These are phyloP conservation scores for Eulacestoma nigropectus DNA, from an alignment of 2,113 vertebrate species.

Conservation along the genomic window DNA sequence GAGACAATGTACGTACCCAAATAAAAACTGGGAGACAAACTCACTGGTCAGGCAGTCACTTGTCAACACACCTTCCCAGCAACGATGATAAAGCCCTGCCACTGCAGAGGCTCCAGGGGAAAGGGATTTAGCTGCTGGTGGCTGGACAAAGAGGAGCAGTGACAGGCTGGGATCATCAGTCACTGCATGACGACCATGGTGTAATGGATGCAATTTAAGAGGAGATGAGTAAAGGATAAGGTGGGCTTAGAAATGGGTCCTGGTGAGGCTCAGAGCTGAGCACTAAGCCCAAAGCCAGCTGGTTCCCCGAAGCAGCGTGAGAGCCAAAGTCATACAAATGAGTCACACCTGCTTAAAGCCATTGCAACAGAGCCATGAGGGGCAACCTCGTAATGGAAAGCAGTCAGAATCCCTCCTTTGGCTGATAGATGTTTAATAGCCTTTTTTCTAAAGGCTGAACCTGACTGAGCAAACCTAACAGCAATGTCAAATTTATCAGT, in stretches of 20 bases:
- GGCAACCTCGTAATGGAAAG: background rate
- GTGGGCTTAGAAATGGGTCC: background rate
- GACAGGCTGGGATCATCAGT: background rate
- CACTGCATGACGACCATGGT: background rate
- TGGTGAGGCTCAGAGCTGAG: background rate
- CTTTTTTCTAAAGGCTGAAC: background rate
- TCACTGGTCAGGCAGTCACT: background rate
- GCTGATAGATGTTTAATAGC: background rate
- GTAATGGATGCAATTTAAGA: background rate
- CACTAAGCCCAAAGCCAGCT: background rate
- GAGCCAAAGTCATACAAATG: background rate
- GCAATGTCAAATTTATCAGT: background rate
- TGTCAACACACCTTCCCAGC: background rate
- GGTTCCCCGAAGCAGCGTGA: background rate
- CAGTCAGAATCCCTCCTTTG: background rate
- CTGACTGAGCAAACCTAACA: background rate
- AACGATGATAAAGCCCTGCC: background rate
- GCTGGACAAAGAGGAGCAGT: background rate
- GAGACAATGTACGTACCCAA: background rate
- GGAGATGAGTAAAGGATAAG: background rate
- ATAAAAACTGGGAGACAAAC: background rate
- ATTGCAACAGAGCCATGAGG: background rate
- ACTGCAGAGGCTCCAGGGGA: background rate
- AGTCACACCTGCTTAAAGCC: conserved; percentile 12
- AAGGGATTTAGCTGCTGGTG: background rate